Base-by-base conservation (phyloP, 2,113 vertebrate genomes). In the Chloropsis hardwickii region DNA sequence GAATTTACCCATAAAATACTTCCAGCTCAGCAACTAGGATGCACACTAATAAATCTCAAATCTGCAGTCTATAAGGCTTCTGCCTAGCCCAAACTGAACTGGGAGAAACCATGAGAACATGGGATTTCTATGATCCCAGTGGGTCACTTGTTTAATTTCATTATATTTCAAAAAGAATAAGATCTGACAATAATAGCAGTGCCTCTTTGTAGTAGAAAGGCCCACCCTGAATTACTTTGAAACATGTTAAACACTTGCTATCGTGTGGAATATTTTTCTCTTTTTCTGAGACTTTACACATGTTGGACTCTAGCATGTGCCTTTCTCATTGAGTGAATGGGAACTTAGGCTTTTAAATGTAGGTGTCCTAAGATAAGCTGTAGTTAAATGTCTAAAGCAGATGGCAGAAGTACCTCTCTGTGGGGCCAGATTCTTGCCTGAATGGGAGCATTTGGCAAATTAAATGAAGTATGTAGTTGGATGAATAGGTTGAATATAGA, bases 401-500 rank as follows among this genome's bases (percentile, higher is more conserved):
- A 95, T 96, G 96, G 91, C 92, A 93, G 72, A 88, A 94, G 72
- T 81, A 90, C 47, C 56, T 81, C 94, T 92, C 95, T 86, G 67
- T 86, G 76, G 82, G 91, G 83, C 77, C 81, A 73, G 86, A 73
- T 87, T 89, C 89, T 91, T 95, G 91, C 62, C 81, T 95, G 83
- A 95, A 95, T 95, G 83, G 91, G 73, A 95, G 73, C 96, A 97
- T 96, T 96, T 96, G 95, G 95, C 92, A 94, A 97, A 96, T 97
- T 91, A 92, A 96, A 97, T 96, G 69, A 96, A 94, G 86, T 92
- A 86, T 84, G 88, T 92, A 94, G 96, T 64, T 23, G 12, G 91
- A 94, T 90, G 95, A 78, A 93, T 94, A 95, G 88, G 89, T 95
- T 18, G 28, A 91, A 84, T 35, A 21, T 29, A 78, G 92, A 91